Evolutionary conservation across 1,140 invertebrate species (phyloP), one percentile per base, ranked within the genome.

Genomic region (Cryptotermes secundus): DNA sequence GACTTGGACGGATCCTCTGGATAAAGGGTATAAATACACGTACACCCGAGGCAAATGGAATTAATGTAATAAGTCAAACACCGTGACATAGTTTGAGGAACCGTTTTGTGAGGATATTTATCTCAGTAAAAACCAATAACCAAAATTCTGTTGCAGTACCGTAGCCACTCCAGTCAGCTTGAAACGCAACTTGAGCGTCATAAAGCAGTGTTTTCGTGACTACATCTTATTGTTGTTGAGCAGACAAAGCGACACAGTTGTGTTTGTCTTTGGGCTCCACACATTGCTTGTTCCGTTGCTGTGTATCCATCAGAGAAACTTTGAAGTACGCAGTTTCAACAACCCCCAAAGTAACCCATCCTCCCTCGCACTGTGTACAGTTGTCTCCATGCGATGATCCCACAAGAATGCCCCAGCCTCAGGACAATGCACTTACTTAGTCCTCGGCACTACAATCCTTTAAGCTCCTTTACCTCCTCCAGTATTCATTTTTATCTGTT

Each of bases 301-400:
- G 59, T 72, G 59, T 31, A 72, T n/a, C 59, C 59, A 72, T 72
- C 59, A 31, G 26, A 72, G 59, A 72, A 72, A 72, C 59, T 72
- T 72, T 72, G 59, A 31, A 72, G 59, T 72, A 72, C 26, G 59
- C 59, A 72, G 26, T 72, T 72, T 72, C n/a, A 31, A 31, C n/a
- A 31, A n/a, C 59, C 59, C 59, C 59, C 53, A 59, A 59, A 59
- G 53, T 22, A 59, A 26, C 59, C 59, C 59, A 26, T 14, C 59
- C 26, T n/a, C 26, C 0, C 59, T 7, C 59, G 31, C 9, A n/a
- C 59, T 72, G 59, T 72, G 16, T n/a, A 72, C 59, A 31, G n/a
- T 12, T 31, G n/a, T n/a, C 10, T 31, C 31, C 59, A 72, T 72
- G 26, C 14, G n/a, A 31, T n/a, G 59, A 72, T 72, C 59, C n/a